phyloP scores from a whole-genome alignment of 1,140 invertebrate genomes.

The Euwallacea fornicatus region DNA sequence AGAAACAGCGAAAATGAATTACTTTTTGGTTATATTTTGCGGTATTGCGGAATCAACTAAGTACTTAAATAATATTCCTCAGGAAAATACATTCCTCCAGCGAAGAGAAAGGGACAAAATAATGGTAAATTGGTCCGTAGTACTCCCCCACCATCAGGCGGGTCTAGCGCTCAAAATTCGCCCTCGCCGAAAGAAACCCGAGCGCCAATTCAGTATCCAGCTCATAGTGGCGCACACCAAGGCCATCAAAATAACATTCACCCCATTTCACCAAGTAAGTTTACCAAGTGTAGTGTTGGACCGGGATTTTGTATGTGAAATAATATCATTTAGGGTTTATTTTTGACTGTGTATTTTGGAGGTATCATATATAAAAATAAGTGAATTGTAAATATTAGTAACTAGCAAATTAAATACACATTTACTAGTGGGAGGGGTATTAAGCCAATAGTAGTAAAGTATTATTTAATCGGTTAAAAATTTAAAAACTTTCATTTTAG shows the following conservation, averaged over 20 bases:
- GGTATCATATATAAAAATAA: too few species aligned
- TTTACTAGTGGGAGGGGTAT: too few species aligned
- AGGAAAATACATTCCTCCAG: constrained; percentile 77
- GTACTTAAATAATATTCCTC: background rate
- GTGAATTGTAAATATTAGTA: too few species aligned
- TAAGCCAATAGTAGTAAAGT: too few species aligned
- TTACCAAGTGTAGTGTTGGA: background rate
- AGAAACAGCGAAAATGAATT: background rate
- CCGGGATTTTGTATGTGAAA: too few species aligned
- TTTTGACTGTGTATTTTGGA: too few species aligned
- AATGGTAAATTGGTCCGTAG: constrained; percentile 60
- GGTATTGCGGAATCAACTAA: too few species aligned
- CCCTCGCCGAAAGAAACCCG: constrained; percentile 44
- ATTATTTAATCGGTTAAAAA: too few species aligned
- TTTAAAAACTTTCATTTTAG: too few species aligned
- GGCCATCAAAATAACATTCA: constrained; percentile 30
- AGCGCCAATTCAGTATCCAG: constrained; percentile 34
- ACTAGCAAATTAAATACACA: too few species aligned
- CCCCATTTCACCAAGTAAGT: constrained; percentile 9
- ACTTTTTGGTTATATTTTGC: background rate
- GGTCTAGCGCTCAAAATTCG: constrained; percentile 40
- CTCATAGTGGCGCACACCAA: constrained; percentile 30
- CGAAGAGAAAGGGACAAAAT: constrained; percentile 69
- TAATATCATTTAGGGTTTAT: too few species aligned
- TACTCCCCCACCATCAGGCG: constrained; percentile 56